Conservation (phyloP, 2,113 vertebrate species). For the Cynopterus brachyotis region DNA sequence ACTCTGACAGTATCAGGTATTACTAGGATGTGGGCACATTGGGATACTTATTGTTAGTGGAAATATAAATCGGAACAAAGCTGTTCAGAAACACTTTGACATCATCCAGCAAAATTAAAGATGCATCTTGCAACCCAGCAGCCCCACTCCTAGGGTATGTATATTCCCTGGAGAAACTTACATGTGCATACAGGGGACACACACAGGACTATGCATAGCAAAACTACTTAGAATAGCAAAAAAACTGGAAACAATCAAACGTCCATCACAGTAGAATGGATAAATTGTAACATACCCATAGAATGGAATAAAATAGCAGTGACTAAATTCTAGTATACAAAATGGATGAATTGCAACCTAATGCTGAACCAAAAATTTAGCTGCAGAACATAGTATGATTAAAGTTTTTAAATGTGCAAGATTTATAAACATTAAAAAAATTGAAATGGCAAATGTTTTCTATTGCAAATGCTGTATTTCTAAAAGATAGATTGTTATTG, state of each 20-base stretch:
- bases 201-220: not conserved
- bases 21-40: not conserved
- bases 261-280: not conserved
- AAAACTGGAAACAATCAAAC: not conserved
- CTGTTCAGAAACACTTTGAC: not conserved
- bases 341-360: not conserved
- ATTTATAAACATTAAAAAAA: not conserved
- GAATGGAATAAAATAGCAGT: not conserved
- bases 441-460: not conserved
- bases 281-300: not conserved
- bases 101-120: not conserved
- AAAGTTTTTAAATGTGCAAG: not conserved
- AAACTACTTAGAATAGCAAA: not conserved
- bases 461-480: not conserved
- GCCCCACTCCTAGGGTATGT: not conserved
- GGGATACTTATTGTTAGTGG: not conserved
- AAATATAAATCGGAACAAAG: not conserved
- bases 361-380: not conserved
- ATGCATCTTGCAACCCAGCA: no score
- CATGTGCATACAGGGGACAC: rapidly evolving
- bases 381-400: not conserved
- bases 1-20: not conserved
- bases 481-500: not conserved
- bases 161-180: not conserved
- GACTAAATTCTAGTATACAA: not conserved